A percentile compares a stretch with the other conserved stretches of the same genome.
These are phyloP conservation scores for Delia radicum DNA, from an alignment of 1,140 invertebrate genomes.

Conservation along the genomic window DNA sequence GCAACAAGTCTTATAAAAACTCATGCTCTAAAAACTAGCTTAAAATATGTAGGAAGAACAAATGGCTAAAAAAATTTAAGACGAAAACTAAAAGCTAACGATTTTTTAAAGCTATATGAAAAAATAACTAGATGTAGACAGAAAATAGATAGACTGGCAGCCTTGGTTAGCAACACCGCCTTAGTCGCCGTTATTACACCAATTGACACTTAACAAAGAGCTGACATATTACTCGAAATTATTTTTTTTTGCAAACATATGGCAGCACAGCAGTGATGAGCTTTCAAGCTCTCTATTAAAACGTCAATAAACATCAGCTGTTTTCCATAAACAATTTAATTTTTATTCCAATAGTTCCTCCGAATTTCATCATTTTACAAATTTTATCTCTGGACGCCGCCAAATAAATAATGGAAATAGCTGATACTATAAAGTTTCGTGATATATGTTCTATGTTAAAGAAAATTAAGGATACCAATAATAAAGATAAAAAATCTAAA, in stretches of 20 bases:
- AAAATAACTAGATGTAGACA: no score
- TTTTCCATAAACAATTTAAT: neutral
- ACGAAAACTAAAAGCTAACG: no score
- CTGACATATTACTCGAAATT: neutral
- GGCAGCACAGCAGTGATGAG: no score
- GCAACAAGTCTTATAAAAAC: no score
- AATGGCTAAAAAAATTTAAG: no score
- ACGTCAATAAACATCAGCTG: neutral
- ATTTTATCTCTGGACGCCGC: neutral
- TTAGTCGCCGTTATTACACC: neutral
- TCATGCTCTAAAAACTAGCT: no score
- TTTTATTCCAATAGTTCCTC: neutral
- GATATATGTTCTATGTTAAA: slow-evolving; percentile 47
- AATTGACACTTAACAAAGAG: neutral
- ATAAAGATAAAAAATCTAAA: slow-evolving; percentile 37
- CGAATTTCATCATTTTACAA: neutral
- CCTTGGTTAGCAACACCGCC: no score
- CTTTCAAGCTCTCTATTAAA: neutral
- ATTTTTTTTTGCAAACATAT: no score
- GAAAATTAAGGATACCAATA: slow-evolving; percentile 33
- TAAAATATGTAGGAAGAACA: no score
- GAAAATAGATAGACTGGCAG: no score
- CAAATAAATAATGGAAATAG: slow-evolving; percentile 35
- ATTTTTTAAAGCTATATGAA: no score
- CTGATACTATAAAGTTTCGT: slow-evolving; percentile 44